Conservation (phyloP, 2,888 invertebrate species). For the Heliconius sara region DNA sequence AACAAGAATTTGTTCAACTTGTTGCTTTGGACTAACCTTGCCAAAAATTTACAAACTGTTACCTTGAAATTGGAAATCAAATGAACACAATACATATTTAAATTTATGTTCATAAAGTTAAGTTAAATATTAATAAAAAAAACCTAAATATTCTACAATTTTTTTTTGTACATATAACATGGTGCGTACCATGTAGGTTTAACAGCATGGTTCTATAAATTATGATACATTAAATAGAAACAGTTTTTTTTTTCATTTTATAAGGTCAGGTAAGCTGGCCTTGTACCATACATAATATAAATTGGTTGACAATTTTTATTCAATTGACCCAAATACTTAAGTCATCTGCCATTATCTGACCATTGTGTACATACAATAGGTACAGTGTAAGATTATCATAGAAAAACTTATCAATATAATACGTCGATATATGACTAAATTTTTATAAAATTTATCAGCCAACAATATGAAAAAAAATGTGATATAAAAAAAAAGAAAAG, state of each 20-base stretch:
- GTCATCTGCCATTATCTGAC: conserved; percentile 49
- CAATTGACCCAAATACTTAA: conserved; percentile 58
- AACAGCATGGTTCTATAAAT: background rate
- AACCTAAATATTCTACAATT: background rate
- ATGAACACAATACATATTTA: background rate
- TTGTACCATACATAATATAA: background rate
- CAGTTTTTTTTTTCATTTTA: background rate
- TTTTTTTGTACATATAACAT: background rate
- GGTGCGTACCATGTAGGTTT: no score
- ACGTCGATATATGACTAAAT: background rate
- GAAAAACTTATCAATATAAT: conserved; percentile 14
- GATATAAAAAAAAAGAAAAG: background rate
- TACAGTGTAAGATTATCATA: conserved; percentile 10
- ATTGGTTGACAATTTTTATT: conserved; percentile 38
- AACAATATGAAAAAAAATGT: background rate
- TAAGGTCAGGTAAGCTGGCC: background rate
- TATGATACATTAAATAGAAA: background rate
- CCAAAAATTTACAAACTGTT: background rate
- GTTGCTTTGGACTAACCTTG: background rate
- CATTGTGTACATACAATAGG: conserved; percentile 49
- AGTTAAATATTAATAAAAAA: no score
- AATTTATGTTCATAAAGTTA: background rate
- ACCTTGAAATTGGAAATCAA: conserved; percentile 6
- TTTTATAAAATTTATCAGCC: background rate
- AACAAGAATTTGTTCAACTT: background rate